These are phyloP conservation scores for Drosophila austrosaltans DNA, from an alignment of 2,888 invertebrate genomes.

Conservation along the genomic window DNA sequence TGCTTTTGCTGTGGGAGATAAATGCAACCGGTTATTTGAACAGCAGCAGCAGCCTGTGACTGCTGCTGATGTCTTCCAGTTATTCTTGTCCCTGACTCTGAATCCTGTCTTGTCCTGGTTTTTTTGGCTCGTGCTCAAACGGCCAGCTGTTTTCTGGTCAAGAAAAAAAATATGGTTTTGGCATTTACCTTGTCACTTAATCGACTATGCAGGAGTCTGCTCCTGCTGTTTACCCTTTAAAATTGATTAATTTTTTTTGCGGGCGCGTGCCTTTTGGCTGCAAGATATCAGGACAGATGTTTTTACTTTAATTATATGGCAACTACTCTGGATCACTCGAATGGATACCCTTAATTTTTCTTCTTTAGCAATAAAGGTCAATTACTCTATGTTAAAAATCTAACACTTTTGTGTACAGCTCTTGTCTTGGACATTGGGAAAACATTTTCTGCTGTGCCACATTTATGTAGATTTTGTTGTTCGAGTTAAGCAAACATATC, in stretches of 20 bases:
- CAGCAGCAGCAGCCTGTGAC: conserved; percentile 4
- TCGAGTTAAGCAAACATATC: conserved; percentile 47
- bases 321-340: neutral
- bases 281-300: conserved; percentile 40
- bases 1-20: conserved; percentile 40
- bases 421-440: neutral
- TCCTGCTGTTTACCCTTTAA: conserved; percentile 23
- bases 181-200: conserved; percentile 72
- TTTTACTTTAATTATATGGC: conserved; percentile 3
- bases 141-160: conserved; percentile 54
- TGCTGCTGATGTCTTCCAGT: neutral
- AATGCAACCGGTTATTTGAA: conserved; percentile 41
- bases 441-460: conserved; percentile 38
- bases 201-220: conserved; percentile 46
- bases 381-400: conserved; percentile 3
- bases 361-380: neutral
- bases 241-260: conserved; percentile 27
- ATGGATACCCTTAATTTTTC: neutral
- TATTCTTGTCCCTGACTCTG: conserved; percentile 28
- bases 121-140: conserved; percentile 65
- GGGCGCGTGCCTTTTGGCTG: conserved; percentile 16
- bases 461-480: conserved; percentile 50
- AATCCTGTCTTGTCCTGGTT: conserved; percentile 39
- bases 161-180: conserved; percentile 44
- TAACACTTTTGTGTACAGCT: conserved; percentile 1